Evolutionary conservation across 2,113 vertebrate genomes (phyloP).

Genomic region (Beaufortia kweichowensis): DNA sequence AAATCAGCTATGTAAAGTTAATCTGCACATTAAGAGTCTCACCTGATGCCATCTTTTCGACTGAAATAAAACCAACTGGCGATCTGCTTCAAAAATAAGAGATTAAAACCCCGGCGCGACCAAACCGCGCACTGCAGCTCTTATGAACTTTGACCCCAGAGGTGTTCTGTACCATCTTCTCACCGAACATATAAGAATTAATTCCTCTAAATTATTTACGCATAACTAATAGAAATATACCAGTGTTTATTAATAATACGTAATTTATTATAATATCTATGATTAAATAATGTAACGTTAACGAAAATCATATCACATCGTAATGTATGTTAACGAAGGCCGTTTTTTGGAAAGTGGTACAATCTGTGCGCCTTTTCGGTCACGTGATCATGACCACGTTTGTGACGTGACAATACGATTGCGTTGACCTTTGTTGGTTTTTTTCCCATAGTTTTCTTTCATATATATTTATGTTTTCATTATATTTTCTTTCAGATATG

Average conservation of each 20-base stretch:
- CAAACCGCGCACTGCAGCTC: constrained; percentile 59
- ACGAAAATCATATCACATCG: not conserved
- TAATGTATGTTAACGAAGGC: not conserved
- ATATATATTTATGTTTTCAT: too few species aligned
- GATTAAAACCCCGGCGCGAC: constrained; percentile 57
- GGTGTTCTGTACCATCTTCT: constrained; percentile 26
- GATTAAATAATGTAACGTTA: not conserved
- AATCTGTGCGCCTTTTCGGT: constrained; percentile 39
- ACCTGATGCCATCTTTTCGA: constrained; percentile 75
- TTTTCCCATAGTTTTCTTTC: not conserved
- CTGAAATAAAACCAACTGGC: constrained; percentile 54
- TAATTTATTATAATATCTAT: not conserved
- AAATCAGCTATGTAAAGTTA: too few species aligned
- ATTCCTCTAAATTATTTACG: not conserved
- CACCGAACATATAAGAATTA: too few species aligned
- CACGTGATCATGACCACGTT: not conserved
- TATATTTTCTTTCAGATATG: too few species aligned
- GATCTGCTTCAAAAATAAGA: constrained; percentile 30
- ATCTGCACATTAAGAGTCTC: constrained; percentile 9
- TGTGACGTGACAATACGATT: not conserved
- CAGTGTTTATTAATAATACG: too few species aligned
- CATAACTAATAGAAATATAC: not conserved
- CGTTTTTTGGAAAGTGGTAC: constrained; percentile 43
- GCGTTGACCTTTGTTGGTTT: not conserved
- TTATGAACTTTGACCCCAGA: constrained; percentile 57